phyloP scores from a whole-genome alignment of 2,888 invertebrate genomes.

The Dioctria linearis region DNA sequence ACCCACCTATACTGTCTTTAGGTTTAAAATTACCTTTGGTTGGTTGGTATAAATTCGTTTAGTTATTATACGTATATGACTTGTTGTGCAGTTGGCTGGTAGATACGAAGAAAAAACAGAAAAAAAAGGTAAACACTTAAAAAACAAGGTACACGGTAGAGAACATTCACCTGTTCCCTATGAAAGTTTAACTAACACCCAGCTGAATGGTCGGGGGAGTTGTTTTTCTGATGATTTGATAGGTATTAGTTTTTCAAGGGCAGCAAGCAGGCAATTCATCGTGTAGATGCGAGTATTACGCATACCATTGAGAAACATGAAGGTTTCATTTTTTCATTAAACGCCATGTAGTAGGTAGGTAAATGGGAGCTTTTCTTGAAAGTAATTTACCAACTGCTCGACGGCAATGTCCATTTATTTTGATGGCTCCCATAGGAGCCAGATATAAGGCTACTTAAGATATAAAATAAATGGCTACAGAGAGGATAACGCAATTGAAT shows the following conservation, averaged over 20 bases:
- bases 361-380: too few species aligned
- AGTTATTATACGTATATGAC: too few species aligned
- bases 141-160: not conserved
- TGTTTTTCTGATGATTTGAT: not conserved
- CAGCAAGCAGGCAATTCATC: not conserved
- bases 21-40: not conserved
- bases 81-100: too few species aligned
- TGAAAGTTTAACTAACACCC: too few species aligned
- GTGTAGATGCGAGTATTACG: not conserved
- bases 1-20: too few species aligned
- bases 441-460: not conserved
- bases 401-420: not conserved
- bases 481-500: not conserved
- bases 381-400: too few species aligned
- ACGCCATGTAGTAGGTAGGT: too few species aligned
- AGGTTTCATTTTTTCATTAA: conserved; percentile 28
- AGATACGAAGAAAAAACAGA: too few species aligned
- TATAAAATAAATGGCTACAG: not conserved
- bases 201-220: not conserved
- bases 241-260: conserved; percentile 24
- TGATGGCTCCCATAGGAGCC: conserved; percentile 8
- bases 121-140: not conserved
- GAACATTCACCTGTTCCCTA: too few species aligned
- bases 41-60: not conserved
- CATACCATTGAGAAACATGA: not conserved